phyloP scores from a whole-genome alignment of 1,140 invertebrate genomes.

The Aporrectodea caliginosa region DNA sequence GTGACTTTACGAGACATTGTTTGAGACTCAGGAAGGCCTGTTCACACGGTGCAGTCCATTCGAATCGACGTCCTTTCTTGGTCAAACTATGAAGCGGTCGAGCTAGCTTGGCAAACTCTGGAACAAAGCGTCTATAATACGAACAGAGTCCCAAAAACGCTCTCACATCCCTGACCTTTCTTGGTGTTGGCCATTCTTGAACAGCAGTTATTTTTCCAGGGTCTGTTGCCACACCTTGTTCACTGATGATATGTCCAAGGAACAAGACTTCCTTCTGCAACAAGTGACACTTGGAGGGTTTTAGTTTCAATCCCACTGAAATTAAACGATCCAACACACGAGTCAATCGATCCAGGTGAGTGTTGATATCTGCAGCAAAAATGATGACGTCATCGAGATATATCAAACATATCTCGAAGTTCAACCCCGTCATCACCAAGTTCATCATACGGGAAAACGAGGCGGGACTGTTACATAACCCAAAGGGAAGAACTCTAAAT shows the following conservation, averaged over 20 bases:
- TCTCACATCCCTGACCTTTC: constrained; percentile 44
- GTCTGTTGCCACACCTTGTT: constrained; percentile 30
- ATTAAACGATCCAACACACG: constrained; percentile 35
- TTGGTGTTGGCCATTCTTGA: constrained; percentile 48
- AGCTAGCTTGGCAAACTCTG: constrained; percentile 32
- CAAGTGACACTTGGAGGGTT: no score
- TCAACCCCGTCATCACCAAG: constrained; percentile 33
- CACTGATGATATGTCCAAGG: constrained; percentile 34
- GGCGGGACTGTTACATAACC: constrained; percentile 38
- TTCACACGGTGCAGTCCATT: constrained; percentile 6
- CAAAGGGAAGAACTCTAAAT: constrained; percentile 41
- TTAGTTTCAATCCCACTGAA: constrained; percentile 33
- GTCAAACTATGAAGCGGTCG: constrained; percentile 26
- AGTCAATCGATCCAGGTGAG: constrained; percentile 28
- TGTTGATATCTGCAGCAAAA: constrained; percentile 29
- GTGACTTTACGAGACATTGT: constrained; percentile 13
- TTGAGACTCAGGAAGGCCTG: constrained; percentile 24
- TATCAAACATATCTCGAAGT: constrained; percentile 30
- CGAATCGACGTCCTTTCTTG: constrained; percentile 14
- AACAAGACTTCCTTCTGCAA: constrained; percentile 33
- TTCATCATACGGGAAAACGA: constrained; percentile 43
- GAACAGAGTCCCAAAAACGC: constrained; percentile 49
- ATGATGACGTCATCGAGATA: constrained; percentile 42
- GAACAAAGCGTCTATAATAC: constrained; percentile 55
- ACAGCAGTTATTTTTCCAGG: constrained; percentile 50